These are phyloP conservation scores for Odontothrips loti DNA, from an alignment of 2,888 invertebrate genomes.

Conservation along the genomic window DNA sequence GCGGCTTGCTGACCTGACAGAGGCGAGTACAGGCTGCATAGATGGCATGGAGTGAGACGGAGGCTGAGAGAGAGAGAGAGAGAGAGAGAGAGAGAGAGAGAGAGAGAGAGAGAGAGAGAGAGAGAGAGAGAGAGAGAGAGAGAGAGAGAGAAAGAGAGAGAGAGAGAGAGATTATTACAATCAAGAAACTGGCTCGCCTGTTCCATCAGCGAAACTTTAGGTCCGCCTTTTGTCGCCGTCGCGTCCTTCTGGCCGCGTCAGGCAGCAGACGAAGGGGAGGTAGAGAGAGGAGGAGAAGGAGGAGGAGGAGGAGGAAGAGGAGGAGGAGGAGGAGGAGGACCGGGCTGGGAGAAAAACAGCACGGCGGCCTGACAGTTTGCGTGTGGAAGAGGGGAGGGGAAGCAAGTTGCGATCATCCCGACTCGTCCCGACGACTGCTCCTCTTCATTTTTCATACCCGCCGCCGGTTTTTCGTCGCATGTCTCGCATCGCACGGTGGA, in stretches of 20 bases:
- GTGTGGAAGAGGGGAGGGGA: not conserved
- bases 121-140: not conserved
- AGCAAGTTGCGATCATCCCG: too few relatives aligned
- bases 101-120: not conserved
- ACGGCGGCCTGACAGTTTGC: not conserved
- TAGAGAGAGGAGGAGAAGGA: not conserved
- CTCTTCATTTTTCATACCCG: not conserved
- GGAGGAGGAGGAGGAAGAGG: not conserved
- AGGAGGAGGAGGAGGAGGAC: not conserved
- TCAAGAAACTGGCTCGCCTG: not conserved
- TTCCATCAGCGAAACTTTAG: not conserved
- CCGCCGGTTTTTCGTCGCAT: too few relatives aligned
- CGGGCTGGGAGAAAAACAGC: not conserved
- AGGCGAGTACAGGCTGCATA: too few relatives aligned
- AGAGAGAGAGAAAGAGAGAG: not conserved
- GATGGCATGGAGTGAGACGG: too few relatives aligned
- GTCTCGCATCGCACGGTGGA: too few relatives aligned
- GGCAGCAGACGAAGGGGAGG: not conserved
- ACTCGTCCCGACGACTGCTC: not conserved
- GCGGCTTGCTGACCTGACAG: not conserved
- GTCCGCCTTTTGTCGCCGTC: not conserved
- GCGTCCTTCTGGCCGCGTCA: not conserved
- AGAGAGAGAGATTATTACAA: not conserved
- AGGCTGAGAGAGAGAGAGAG: not conserved
- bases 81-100: not conserved